Percentiles rank a stretch among this genome's conserved stretches.
phyloP scores from a whole-genome alignment of 2,113 vertebrate species.

The Lampris incognitus region DNA sequence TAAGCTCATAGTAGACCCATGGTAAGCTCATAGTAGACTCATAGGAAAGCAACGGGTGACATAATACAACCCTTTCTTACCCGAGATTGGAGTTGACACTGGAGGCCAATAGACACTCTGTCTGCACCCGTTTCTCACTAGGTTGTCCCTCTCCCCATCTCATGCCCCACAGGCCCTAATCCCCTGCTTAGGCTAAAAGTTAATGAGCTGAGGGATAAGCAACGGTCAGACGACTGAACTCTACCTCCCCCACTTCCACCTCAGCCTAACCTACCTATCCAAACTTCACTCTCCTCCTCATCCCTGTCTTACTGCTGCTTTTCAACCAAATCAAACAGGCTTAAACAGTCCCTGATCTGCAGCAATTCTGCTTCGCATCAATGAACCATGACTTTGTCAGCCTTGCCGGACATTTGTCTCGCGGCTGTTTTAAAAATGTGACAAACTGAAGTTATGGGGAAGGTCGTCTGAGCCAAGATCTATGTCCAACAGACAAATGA shows the following conservation, averaged over 20 bases:
- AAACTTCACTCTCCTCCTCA: not conserved
- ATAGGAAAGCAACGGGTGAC: too few relatives aligned
- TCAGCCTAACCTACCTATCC: not conserved
- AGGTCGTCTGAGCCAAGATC: slow-evolving; percentile 11
- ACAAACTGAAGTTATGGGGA: slow-evolving; percentile 41
- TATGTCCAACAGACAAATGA: not conserved
- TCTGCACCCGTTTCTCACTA: slow-evolving; percentile 8
- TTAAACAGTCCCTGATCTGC: not conserved
- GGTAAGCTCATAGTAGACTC: too few relatives aligned
- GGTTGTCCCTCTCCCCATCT: slow-evolving; percentile 16
- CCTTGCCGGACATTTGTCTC: not conserved
- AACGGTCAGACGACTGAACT: slow-evolving; percentile 22
- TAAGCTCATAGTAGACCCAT: too few relatives aligned
- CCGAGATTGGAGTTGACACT: not conserved
- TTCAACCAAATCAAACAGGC: not conserved
- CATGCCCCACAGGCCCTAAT: slow-evolving; percentile 35
- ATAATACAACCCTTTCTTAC: too few relatives aligned
- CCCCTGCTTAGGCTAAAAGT: slow-evolving; percentile 36
- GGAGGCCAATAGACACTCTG: not conserved
- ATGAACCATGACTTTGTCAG: not conserved
- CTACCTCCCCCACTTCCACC: not conserved
- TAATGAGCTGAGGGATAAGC: slow-evolving; percentile 43
- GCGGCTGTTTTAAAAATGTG: slow-evolving; percentile 20
- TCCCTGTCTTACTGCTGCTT: too few relatives aligned
- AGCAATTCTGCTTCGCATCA: not conserved